These are phyloP conservation scores for Elanoides forficatus DNA, from an alignment of 2,113 vertebrate genomes.

Conservation along the genomic window DNA sequence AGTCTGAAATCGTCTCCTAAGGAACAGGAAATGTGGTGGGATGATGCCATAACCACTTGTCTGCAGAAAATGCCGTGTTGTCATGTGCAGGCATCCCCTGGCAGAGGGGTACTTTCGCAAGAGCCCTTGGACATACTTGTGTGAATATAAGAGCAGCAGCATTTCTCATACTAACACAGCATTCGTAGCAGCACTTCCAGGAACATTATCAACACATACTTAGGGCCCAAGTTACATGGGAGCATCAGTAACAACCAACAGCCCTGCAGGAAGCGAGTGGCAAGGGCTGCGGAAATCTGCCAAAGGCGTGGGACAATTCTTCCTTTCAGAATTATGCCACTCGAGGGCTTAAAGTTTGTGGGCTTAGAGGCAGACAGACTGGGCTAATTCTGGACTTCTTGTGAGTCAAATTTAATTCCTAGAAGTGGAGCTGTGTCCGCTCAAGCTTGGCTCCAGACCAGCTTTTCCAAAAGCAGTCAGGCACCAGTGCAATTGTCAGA, in stretches of 20 bases:
- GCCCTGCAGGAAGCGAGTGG: neutral
- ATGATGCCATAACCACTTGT: neutral
- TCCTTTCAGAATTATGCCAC: neutral
- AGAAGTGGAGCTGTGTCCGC: neutral
- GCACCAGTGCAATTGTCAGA: slow-evolving; percentile 18
- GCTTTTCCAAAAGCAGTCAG: slow-evolving; percentile 22
- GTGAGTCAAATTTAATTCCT: neutral
- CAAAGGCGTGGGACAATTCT: neutral
- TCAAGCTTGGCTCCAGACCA: neutral
- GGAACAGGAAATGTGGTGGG: neutral
- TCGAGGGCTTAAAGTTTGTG: neutral
- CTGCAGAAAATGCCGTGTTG: neutral
- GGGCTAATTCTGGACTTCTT: slow-evolving; percentile 1
- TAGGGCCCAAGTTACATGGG: neutral
- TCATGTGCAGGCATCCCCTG: neutral
- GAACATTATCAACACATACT: neutral
- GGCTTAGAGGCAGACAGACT: neutral
- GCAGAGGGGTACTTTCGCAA: neutral
- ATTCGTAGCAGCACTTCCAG: neutral
- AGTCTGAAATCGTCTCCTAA: neutral
- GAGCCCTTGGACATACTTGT: neutral
- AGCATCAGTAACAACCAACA: neutral
- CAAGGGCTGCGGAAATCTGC: neutral
- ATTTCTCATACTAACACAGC: neutral
- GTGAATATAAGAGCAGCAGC: neutral